Evolutionary conservation across 2,797 vertebrate genomes (phyloP), one percentile per base, ranked within the genome.

Genomic region (Sebastes steindachneri): DNA sequence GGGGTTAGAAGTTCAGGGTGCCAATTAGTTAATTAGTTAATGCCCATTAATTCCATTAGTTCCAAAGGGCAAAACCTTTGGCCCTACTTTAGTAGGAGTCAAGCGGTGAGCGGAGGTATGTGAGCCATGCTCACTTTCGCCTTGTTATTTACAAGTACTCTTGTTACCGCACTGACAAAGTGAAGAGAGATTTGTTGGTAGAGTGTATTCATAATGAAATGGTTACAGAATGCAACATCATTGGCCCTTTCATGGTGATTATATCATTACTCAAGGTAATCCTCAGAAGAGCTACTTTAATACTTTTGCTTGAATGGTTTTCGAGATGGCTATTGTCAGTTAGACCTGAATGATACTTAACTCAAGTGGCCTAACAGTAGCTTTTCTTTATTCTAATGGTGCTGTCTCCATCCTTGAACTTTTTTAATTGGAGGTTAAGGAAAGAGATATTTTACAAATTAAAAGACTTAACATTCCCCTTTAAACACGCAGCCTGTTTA

Each of bases 211-310:
- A 21, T 25, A 71, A 31, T 48, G 4, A 74, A 77, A 64, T 17
- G 14, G 25, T 23, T 41, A 8, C 62, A 2, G 4, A 25, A 48
- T 37, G 31, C 48, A 54, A 14, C 68, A 48, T 45, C 28, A 57
- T 35, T 35, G 54, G 64, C 7, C 41, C 41, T 68, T 72, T 79
- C 62, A 73, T 25, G 8, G 26, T 58, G 66, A 83, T 81, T 55
- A 60, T 21, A 62, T 54, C 33, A 64, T 75, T 29, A 64, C 15
- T 72, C 33, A 28, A 21, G 29, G 28, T 76, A 41, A 81, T 66
- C 41, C 28, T 75, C 63, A 58, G 12, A 77, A 53, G 59, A 63
- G 9, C 31, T 66, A 33, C 8, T 62, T 79, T 31, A 19, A 84
- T 55, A 65, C 41, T 70, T 80, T 1, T 9, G 37, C 65, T 78